A percentile compares a stretch with the other conserved stretches of the same genome.
These are phyloP conservation scores for Trachelus stipa DNA, from an alignment of 2,888 invertebrate genomes.

Conservation along the genomic window DNA sequence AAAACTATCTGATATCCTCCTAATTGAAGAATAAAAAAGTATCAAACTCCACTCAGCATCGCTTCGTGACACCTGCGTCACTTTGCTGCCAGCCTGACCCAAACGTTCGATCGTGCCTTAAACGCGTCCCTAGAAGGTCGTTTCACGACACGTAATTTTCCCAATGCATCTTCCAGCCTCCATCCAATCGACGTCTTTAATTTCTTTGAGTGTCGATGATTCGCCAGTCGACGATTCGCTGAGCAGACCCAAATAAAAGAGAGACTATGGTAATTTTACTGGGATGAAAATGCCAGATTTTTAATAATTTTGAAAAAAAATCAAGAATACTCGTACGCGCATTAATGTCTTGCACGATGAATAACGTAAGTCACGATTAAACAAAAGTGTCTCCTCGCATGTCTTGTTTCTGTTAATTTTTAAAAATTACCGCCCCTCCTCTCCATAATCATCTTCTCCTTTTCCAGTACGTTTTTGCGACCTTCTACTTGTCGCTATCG, in stretches of 20 bases:
- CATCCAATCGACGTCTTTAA: conserved; percentile 25
- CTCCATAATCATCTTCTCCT: neutral
- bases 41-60: conserved; percentile 27
- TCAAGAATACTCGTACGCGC: neutral
- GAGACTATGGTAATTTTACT: neutral
- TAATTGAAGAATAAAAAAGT: neutral
- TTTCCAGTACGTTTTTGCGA: neutral
- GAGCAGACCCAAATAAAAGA: neutral
- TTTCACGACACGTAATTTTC: conserved; percentile 21
- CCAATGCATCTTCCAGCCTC: neutral
- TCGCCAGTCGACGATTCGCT: neutral
- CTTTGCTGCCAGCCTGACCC: neutral
- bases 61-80: conserved; percentile 43
- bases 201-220: conserved; percentile 18
- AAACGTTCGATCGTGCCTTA: conserved; percentile 1
- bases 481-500: neutral
- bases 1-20: conserved; percentile 17
- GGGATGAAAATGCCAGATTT: neutral
- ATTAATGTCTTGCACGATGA: neutral
- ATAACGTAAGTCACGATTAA: neutral
- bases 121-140: conserved; percentile 12
- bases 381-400: neutral
- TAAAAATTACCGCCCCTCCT: neutral
- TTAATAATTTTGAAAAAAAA: neutral
- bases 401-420: neutral